A percentile compares a stretch with the other conserved stretches of the same genome.
These are phyloP conservation scores for Druon quercuslanigerum DNA, from an alignment of 1,140 invertebrate genomes.

Conservation along the genomic window DNA sequence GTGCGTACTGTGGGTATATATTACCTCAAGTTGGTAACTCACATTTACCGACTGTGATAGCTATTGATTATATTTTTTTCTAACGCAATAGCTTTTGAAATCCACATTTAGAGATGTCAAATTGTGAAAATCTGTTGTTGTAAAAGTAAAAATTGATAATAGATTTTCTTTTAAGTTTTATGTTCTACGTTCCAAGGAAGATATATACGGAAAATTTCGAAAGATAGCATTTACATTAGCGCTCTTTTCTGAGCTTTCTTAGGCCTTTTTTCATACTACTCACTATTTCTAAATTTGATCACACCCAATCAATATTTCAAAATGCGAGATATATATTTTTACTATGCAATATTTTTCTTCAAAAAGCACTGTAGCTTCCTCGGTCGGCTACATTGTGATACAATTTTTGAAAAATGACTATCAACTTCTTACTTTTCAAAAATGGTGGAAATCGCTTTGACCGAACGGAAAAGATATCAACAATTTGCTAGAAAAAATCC, in stretches of 20 bases:
- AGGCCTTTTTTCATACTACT: constrained; percentile 52
- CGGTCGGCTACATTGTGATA: constrained; percentile 49
- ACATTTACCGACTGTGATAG: too few relatives aligned
- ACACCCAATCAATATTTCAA: not conserved
- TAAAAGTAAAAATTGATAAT: too few relatives aligned
- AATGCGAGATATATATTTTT: not conserved
- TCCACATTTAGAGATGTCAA: too few relatives aligned
- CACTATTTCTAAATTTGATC: constrained; percentile 26
- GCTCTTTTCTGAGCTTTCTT: constrained; percentile 50
- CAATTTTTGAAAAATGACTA: not conserved
- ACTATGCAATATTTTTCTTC: constrained; percentile 13
- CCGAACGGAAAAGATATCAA: constrained; percentile 12
- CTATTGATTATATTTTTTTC: too few relatives aligned
- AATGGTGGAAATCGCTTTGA: not conserved
- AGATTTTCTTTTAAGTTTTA: not conserved
- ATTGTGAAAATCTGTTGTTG: too few relatives aligned
- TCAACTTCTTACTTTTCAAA: not conserved
- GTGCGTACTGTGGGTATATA: too few relatives aligned
- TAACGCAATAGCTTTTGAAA: too few relatives aligned
- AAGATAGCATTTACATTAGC: not conserved
- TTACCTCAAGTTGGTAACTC: too few relatives aligned
- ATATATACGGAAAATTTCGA: not conserved
- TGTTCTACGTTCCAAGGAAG: not conserved
- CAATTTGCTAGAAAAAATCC: not conserved
- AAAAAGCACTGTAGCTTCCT: constrained; percentile 41